These are phyloP conservation scores for Glomeris marginata DNA, from an alignment of 2,888 invertebrate species.

Conservation along the genomic window DNA sequence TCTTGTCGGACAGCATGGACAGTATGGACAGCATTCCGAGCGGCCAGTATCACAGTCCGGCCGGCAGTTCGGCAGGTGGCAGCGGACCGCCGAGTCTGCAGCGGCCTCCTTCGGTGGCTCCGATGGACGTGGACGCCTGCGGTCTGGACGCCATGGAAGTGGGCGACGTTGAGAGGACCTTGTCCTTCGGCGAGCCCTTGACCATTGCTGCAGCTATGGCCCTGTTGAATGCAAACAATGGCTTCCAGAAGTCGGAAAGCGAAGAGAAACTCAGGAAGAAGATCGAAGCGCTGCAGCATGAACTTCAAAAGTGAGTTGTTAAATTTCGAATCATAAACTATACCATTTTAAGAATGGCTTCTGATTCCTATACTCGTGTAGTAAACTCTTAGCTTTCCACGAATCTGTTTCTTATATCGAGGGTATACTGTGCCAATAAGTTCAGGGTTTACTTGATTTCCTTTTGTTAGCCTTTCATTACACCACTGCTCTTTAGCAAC, in stretches of 20 bases:
- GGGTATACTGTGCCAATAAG: too few relatives aligned
- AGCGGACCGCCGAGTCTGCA: conserved; percentile 12
- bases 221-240: conserved; percentile 6
- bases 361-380: background rate
- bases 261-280: conserved; percentile 64
- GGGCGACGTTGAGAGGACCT: conserved; percentile 11
- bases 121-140: conserved; percentile 26
- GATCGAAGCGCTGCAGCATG: conserved; percentile 73
- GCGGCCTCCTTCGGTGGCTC: conserved; percentile 27
- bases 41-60: background rate
- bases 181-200: conserved; percentile 3
- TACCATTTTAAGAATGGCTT: background rate
- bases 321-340: too few relatives aligned
- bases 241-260: conserved; percentile 30
- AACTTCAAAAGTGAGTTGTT: conserved; percentile 46
- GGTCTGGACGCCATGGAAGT: conserved; percentile 18
- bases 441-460: too few relatives aligned
- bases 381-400: background rate
- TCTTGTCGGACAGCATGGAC: conserved; percentile 10
- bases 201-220: background rate
- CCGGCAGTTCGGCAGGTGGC: conserved; percentile 4
- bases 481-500: too few relatives aligned
- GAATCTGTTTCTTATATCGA: background rate
- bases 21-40: background rate
- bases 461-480: too few relatives aligned